A percentile compares a stretch with the other conserved stretches of the same genome.
These are phyloP conservation scores for Rana temporaria DNA, from an alignment of 2,113 vertebrate genomes.

Conservation along the genomic window DNA sequence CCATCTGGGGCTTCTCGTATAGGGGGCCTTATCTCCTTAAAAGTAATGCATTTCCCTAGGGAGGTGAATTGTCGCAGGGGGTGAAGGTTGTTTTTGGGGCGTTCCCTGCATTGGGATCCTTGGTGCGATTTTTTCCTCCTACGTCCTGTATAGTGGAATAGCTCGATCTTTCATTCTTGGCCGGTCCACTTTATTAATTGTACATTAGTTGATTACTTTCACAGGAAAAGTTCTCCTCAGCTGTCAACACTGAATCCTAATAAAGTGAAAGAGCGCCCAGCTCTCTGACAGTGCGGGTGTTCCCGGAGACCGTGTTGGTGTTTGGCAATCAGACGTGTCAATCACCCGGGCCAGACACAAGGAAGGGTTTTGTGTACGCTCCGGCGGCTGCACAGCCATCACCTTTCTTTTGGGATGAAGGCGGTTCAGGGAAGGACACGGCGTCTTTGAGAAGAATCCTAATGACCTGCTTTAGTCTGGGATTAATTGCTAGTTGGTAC, in stretches of 20 bases:
- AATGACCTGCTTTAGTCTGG: constrained; percentile 38
- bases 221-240: not conserved
- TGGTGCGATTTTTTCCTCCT: too few species aligned
- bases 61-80: too few species aligned
- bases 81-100: too few species aligned
- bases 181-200: not conserved
- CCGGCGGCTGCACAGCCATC: constrained; percentile 5
- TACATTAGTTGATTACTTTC: too few species aligned
- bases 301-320: constrained; percentile 3
- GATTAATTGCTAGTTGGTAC: constrained; percentile 11
- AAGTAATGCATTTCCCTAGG: too few species aligned
- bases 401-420: constrained; percentile 20
- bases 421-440: constrained; percentile 49
- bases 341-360: constrained; percentile 2
- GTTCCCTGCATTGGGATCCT: too few species aligned
- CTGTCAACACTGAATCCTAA: constrained; percentile 11
- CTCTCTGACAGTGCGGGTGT: constrained; percentile 17
- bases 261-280: not conserved
- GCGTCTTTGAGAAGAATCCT: constrained; percentile 52
- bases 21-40: too few species aligned
- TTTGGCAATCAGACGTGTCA: constrained; percentile 37
- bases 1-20: too few species aligned
- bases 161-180: not conserved
- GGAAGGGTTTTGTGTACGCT: constrained; percentile 11
- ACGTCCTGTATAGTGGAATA: too few species aligned